These are phyloP conservation scores for Choristoneura fumiferana DNA, from an alignment of 1,140 invertebrate species.

Conservation along the genomic window DNA sequence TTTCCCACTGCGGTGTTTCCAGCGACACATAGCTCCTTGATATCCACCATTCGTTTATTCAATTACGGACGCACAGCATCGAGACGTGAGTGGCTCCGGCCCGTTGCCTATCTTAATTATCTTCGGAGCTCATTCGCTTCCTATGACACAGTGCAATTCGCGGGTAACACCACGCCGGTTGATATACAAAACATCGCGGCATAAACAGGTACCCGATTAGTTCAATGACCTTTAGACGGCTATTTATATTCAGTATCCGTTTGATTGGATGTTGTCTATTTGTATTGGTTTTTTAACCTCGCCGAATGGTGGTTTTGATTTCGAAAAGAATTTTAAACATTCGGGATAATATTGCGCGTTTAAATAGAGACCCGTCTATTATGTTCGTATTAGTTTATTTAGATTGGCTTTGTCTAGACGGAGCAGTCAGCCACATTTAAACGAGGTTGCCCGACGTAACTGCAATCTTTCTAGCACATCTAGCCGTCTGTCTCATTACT, in stretches of 20 bases:
- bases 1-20: conserved; percentile 1
- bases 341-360: conserved; percentile 9
- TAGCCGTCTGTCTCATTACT: conserved; percentile 13
- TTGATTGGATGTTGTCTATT: conserved; percentile 9
- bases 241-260: conserved; percentile 15
- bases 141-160: conserved; percentile 15
- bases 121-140: conserved; percentile 16
- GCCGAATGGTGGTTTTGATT: background rate
- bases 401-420: conserved; percentile 17
- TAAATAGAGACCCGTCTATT: background rate
- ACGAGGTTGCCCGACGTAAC: conserved; percentile 15
- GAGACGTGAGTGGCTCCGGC: conserved; percentile 10
- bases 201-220: conserved; percentile 2
- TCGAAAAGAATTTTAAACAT: conserved; percentile 17
- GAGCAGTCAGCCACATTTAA: background rate
- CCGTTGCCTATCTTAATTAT: conserved; percentile 20
- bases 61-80: conserved; percentile 10
- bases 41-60: conserved; percentile 21
- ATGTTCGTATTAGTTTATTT: conserved; percentile 15
- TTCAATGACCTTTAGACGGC: conserved; percentile 17
- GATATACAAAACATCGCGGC: background rate
- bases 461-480: conserved; percentile 11
- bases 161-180: background rate
- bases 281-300: conserved; percentile 17
- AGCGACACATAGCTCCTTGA: background rate